Percentiles rank a stretch among this genome's conserved stretches.
Conservation (phyloP, 2,113 vertebrate genomes). For the Amia ocellicauda region DNA sequence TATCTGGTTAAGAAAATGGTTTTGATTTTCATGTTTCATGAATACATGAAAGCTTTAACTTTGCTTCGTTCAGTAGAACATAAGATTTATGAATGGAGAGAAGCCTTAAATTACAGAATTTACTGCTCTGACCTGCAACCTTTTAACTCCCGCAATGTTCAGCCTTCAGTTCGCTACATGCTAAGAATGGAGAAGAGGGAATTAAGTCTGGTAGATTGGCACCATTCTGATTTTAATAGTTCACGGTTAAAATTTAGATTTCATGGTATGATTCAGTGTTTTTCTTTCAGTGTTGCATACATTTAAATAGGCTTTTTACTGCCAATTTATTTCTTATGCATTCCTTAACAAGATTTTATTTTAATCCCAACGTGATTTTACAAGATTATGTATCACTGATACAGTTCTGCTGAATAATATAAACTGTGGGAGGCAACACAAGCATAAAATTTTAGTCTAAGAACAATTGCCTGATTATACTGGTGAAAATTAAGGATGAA, state of each 20-base stretch:
- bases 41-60: constrained; percentile 10
- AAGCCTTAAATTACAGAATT: constrained; percentile 16
- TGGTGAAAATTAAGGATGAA: constrained; percentile 1
- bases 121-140: background rate
- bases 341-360: constrained; percentile 57
- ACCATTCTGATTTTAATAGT: constrained; percentile 42
- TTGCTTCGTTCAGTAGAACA: background rate
- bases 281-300: constrained; percentile 31
- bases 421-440: constrained; percentile 27
- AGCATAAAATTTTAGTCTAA: constrained; percentile 54
- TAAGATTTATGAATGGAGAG: constrained; percentile 19
- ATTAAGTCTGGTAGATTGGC: constrained; percentile 20
- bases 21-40: constrained; percentile 34
- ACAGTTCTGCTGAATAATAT: constrained; percentile 36
- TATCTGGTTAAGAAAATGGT: constrained; percentile 41
- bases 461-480: constrained; percentile 55
- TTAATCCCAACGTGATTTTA: constrained; percentile 63
- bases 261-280: constrained; percentile 42
- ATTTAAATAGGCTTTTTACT: constrained; percentile 37
- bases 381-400: constrained; percentile 49
- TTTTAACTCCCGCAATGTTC: constrained; percentile 19
- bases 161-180: constrained; percentile 14
- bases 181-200: constrained; percentile 27
- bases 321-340: constrained; percentile 24
- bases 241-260: constrained; percentile 42